Evolutionary conservation across 1,140 invertebrate genomes (phyloP).

Genomic region (Drosophila cardini): DNA sequence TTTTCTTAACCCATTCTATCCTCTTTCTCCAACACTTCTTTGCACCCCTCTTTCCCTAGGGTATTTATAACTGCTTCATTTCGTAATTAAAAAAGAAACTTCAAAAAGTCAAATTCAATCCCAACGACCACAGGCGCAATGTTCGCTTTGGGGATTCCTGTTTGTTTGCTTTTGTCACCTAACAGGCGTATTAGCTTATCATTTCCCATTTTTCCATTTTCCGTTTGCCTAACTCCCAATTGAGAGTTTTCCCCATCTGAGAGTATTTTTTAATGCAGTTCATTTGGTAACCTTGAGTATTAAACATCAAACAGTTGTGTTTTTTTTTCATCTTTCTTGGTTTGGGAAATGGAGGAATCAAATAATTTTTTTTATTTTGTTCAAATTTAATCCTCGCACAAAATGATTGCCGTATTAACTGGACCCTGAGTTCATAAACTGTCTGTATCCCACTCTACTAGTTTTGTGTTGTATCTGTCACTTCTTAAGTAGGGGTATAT

Average conservation of each 20-base stretch:
- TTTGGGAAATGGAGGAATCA: background rate
- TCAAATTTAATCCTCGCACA: slow-evolving; percentile 27
- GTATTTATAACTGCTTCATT: background rate
- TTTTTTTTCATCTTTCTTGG: background rate
- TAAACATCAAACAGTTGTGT: slow-evolving; percentile 43
- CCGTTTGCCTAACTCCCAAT: slow-evolving; percentile 15
- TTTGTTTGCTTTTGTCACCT: slow-evolving; percentile 25
- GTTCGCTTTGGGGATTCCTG: background rate
- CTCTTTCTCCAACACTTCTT: too few species aligned
- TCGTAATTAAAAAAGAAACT: slow-evolving; percentile 25
- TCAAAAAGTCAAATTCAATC: slow-evolving; percentile 7
- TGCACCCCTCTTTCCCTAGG: too few species aligned
- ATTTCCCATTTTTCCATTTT: slow-evolving; percentile 8
- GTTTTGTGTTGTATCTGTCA: too few species aligned
- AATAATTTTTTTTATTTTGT: background rate
- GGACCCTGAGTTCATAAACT: slow-evolving; percentile 32
- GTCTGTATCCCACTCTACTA: background rate
- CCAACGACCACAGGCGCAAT: slow-evolving; percentile 1
- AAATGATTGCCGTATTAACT: slow-evolving; percentile 27
- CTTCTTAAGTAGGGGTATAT: too few species aligned
- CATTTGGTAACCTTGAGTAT: background rate
- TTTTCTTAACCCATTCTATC: background rate
- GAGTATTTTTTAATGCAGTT: slow-evolving; percentile 9
- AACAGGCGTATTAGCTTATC: slow-evolving; percentile 1
- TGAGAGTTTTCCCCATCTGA: background rate